phyloP scores from a whole-genome alignment of 2,888 invertebrate genomes.

The Eupithecia exiguata region DNA sequence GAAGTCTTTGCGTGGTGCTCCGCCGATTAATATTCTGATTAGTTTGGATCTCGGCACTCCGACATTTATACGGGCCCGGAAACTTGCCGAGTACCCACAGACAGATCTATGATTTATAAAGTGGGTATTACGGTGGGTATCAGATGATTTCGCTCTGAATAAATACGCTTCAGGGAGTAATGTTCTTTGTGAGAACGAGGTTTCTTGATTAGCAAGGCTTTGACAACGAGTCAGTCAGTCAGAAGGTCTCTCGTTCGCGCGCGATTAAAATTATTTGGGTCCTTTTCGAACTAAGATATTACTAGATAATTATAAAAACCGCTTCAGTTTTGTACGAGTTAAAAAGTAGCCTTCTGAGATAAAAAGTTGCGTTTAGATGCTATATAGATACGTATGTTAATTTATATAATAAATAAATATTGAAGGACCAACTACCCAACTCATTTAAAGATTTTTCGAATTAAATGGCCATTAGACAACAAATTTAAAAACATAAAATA shows the following conservation, averaged over 20 bases:
- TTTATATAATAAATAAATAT: too few relatives aligned
- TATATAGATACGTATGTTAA: too few relatives aligned
- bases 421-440: too few relatives aligned
- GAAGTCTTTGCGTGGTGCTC: constrained; percentile 44
- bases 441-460: too few relatives aligned
- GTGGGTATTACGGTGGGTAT: constrained; percentile 12
- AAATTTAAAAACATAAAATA: too few relatives aligned
- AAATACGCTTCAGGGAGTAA: background rate
- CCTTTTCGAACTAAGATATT: background rate
- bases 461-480: too few relatives aligned
- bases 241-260: background rate
- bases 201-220: background rate
- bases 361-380: background rate
- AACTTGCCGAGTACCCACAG: constrained; percentile 22
- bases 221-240: background rate
- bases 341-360: background rate
- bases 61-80: constrained; percentile 38
- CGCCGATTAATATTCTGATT: constrained; percentile 48
- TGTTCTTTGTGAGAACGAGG: background rate
- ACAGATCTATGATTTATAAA: constrained; percentile 28
- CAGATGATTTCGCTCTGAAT: background rate
- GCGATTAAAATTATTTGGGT: background rate
- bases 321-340: background rate
- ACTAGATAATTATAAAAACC: background rate
- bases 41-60: constrained; percentile 41